Evolutionary conservation across 2,797 vertebrate genomes (phyloP), one percentile per base, ranked within the genome.

Genomic region (Rhyacichthys aspro): DNA sequence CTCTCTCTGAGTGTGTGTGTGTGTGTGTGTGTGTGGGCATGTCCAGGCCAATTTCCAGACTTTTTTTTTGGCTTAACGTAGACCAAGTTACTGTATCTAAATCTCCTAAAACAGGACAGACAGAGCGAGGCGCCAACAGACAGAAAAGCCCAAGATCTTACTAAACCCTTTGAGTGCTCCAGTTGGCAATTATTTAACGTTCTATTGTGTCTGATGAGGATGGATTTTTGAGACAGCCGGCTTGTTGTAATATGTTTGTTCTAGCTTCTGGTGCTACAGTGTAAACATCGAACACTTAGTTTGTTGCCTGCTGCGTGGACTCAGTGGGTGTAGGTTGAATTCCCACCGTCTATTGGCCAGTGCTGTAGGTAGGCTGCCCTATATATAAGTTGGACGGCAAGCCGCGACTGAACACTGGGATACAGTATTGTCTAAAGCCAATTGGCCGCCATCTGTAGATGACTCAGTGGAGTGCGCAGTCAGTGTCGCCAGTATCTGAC

Each of bases 381-480:
- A 84, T 79, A 83, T 87, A 84, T 72, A 81, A 78, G 79, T 82
- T 80, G 80, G 78, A 82, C 3, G n/a, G 59, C 32, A 32, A 62
- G 48, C 59, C 38, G 34, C 12, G 44, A 63, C 52, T 55, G 68
- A 82, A 71, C 63, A 42, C 58, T 38, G 65, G 61, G 70, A 67
- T 81, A 76, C 85, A 66, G 79, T 78, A 62, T 71, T 57, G 64
- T 76, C 59, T 38, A 44, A 61, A 80, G 85, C 84, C 87, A 86
- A 76, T 77, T 86, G 84, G 87, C 86, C 43, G 73, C 85, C 84
- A 81, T 88, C 85, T 88, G 86, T 63, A 64, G 76, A 83, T 88
- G 88, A 88, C 76, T 87, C 78, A 85, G 70, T 79, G 77, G 74
- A 70, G 79, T 54, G 68, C 55, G 19, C 79, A 63, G 80, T 76